phyloP scores from a whole-genome alignment of 2,797 vertebrate species.

The Esox lucius region DNA sequence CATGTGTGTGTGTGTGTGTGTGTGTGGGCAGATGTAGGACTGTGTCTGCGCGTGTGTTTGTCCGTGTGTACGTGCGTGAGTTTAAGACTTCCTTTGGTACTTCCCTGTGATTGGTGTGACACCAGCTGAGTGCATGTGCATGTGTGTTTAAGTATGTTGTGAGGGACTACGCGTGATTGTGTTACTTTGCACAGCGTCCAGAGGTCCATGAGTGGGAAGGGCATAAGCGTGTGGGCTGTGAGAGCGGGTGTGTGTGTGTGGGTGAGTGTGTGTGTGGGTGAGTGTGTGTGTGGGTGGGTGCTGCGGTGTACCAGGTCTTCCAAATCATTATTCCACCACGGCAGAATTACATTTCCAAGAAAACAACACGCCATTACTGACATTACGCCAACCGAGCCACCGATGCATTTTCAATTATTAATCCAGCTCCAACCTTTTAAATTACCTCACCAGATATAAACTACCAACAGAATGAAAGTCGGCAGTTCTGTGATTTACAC shows the following conservation, averaged over 20 bases:
- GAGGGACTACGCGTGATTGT: background rate
- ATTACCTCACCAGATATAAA: background rate
- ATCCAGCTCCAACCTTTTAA: background rate
- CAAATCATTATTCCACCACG: background rate
- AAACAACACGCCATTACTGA: background rate
- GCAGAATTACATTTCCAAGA: background rate
- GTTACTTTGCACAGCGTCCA: background rate
- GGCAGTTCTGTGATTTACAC: background rate
- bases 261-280: no score
- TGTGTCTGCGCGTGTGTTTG: background rate
- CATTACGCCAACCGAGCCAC: background rate
- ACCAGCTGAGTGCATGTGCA: background rate
- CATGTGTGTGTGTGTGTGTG: no score
- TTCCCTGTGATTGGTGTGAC: no score
- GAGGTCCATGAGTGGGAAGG: conserved; percentile 10
- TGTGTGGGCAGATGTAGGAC: conserved; percentile 8
- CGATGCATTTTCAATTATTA: background rate
- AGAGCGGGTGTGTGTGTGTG: background rate
- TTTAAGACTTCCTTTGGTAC: background rate
- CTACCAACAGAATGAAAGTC: background rate
- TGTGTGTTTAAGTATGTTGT: background rate
- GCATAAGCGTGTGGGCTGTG: background rate
- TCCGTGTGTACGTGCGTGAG: background rate
- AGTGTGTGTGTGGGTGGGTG: no score
- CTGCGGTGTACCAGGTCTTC: background rate